phyloP scores from a whole-genome alignment of 2,113 vertebrate species.

The Carassius gibelio region DNA sequence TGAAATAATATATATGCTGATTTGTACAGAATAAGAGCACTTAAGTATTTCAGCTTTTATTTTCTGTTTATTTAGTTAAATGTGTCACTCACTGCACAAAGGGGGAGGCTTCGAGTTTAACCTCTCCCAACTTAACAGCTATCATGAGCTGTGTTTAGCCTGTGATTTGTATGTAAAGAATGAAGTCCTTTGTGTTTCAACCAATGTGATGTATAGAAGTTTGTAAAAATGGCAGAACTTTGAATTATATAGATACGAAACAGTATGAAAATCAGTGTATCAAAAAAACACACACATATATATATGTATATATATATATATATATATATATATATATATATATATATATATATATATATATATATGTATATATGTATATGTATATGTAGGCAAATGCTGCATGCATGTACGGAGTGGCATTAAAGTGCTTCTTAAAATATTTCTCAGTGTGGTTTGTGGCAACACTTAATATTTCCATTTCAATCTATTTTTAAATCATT shows the following conservation, averaged over 20 bases:
- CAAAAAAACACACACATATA: too few species aligned
- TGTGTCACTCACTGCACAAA: constrained; percentile 41
- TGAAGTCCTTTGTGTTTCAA: constrained; percentile 53
- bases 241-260: constrained; percentile 30
- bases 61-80: constrained; percentile 44
- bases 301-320: too few species aligned
- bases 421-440: constrained; percentile 49
- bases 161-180: constrained; percentile 52
- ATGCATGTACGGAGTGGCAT: constrained; percentile 51
- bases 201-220: constrained; percentile 53
- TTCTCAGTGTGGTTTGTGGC: constrained; percentile 7
- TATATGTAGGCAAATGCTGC: too few species aligned
- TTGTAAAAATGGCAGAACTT: constrained; percentile 55
- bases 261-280: constrained; percentile 39
- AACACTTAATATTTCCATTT: neutral
- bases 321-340: too few species aligned
- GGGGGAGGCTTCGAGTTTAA: constrained; percentile 27
- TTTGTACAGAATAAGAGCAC: constrained; percentile 43
- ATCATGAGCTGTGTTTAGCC: constrained; percentile 46
- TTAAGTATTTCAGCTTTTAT: constrained; percentile 22
- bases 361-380: too few species aligned
- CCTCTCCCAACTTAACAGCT: constrained; percentile 1
- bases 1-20: constrained; percentile 15
- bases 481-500: neutral
- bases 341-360: too few species aligned